phyloP scores from a whole-genome alignment of 1,140 invertebrate genomes.

The Carposina sasakii region DNA sequence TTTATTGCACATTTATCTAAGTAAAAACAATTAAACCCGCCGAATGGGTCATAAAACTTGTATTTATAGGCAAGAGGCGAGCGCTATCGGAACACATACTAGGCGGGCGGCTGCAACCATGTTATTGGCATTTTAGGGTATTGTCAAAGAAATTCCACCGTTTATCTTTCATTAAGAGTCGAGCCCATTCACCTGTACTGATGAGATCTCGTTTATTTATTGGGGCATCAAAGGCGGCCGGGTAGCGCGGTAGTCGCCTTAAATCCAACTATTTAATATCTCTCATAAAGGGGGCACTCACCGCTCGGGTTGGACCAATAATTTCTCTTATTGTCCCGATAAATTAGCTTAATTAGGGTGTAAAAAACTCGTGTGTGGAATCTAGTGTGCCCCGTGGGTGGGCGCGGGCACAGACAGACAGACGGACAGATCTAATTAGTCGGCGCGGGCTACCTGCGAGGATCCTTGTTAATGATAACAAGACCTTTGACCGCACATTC shows the following conservation, averaged over 20 bases:
- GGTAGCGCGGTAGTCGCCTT: constrained; percentile 62
- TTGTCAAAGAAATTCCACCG: constrained; percentile 25
- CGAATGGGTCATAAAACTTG: no score
- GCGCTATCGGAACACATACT: constrained; percentile 34
- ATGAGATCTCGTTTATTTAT: constrained; percentile 57
- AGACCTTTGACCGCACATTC: no score
- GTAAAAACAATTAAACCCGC: no score
- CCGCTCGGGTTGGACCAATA: constrained; percentile 42
- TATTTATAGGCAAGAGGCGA: no score
- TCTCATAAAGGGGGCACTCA: constrained; percentile 55
- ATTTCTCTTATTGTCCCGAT: constrained; percentile 65
- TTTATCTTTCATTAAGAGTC: constrained; percentile 26
- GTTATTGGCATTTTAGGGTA: constrained; percentile 30
- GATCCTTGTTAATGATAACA: no score
- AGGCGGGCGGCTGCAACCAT: constrained; percentile 22
- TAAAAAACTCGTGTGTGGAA: constrained; percentile 55
- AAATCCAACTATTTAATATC: constrained; percentile 55
- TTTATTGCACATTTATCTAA: no score
- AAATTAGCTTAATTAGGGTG: constrained; percentile 70
- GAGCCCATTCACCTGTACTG: constrained; percentile 32
- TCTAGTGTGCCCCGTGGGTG: constrained; percentile 57
- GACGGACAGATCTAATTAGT: constrained; percentile 28
- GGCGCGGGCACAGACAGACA: constrained; percentile 15
- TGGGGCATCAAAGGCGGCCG: constrained; percentile 38
- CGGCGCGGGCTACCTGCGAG: not conserved